Evolutionary conservation across 2,888 invertebrate species (phyloP), one percentile per base, ranked within the genome.

Genomic region (Cheilosia urbana): DNA sequence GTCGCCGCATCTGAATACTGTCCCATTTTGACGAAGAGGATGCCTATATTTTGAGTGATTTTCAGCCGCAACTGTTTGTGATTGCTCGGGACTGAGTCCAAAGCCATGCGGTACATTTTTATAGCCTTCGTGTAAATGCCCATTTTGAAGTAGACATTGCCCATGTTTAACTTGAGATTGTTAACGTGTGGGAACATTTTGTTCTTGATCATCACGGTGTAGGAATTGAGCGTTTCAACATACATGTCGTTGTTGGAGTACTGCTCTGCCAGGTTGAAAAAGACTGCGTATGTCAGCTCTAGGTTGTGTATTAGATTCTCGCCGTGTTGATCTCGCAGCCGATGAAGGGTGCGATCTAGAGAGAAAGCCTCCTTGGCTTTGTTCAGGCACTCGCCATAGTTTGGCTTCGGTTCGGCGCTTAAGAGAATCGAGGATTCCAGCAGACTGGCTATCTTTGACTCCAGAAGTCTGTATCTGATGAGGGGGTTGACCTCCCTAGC

Each of bases 101-200:
- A 93, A 0, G 99, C 99, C 99, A 99, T 99, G 89, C 99, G 95
- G 91, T 98, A 99, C 94, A 98, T 96, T 93, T 99, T 99, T 77
- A 99, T 95, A 0, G 99, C 99, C 93, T 98, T 98, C 15, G 96
- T 96, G 90, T 96, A 98, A 89, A 97, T 95, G 88, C 97, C 98
- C 94, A 98, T 97, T 93, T 97, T 97, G 90, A 97, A 97, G 92
- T 98, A 98, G 89, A 99, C 98, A 91, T 99, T 99, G 1, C 99
- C 99, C 96, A 99, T 99, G 92, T 99, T 99, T 0, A 99, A 96
- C 93, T 98, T 98, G 9, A 99, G 93, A 84, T 98, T 95, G 89
- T 98, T 97, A 47, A 98, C 97, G 91, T 98, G 98, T 58, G 96
- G 96, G 91, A 99, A 98, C 93, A 98, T 95, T 91, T 97, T 96